A percentile compares a stretch with the other conserved stretches of the same genome.
These are phyloP conservation scores for Drosophila micromelanica DNA, from an alignment of 1,140 invertebrate genomes.

Conservation along the genomic window DNA sequence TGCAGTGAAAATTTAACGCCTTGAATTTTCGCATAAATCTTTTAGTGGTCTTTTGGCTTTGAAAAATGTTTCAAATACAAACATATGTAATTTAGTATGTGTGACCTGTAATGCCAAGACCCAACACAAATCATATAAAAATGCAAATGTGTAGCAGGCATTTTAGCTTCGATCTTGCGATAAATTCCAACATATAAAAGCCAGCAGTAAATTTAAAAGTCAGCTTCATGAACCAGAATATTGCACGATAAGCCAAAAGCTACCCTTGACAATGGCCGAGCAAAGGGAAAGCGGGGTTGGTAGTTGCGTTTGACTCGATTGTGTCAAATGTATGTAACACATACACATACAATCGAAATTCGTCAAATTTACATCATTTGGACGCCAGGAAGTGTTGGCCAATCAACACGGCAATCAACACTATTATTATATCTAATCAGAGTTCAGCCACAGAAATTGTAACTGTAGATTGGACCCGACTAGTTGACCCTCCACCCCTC, in stretches of 20 bases:
- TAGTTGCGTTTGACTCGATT: slow-evolving; percentile 56
- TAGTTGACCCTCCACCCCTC: slow-evolving; percentile 15
- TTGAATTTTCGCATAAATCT: slow-evolving; percentile 68
- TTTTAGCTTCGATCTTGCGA: slow-evolving; percentile 44
- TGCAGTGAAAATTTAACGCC: slow-evolving; percentile 6
- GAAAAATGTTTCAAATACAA: background rate
- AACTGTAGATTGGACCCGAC: slow-evolving; percentile 41
- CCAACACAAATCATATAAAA: slow-evolving; percentile 50
- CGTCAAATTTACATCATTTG: slow-evolving; percentile 79
- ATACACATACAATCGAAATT: slow-evolving; percentile 57
- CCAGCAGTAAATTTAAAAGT: slow-evolving; percentile 57
- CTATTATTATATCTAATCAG: slow-evolving; percentile 79
- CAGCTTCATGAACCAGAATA: slow-evolving; percentile 66
- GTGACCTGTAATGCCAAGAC: slow-evolving; percentile 1
- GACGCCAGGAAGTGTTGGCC: slow-evolving; percentile 47
- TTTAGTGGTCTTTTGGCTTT: slow-evolving; percentile 10
- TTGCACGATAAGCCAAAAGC: slow-evolving; percentile 63
- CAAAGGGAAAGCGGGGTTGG: background rate
- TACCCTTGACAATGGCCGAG: slow-evolving; percentile 7
- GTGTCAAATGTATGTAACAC: slow-evolving; percentile 16
- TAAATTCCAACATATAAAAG: slow-evolving; percentile 69
- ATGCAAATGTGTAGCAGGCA: slow-evolving; percentile 55
- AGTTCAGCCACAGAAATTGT: slow-evolving; percentile 64
- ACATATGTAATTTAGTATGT: slow-evolving; percentile 32
- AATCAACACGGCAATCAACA: slow-evolving; percentile 72